phyloP scores from a whole-genome alignment of 2,888 invertebrate genomes.

The Trichogramma dendrolimi region DNA sequence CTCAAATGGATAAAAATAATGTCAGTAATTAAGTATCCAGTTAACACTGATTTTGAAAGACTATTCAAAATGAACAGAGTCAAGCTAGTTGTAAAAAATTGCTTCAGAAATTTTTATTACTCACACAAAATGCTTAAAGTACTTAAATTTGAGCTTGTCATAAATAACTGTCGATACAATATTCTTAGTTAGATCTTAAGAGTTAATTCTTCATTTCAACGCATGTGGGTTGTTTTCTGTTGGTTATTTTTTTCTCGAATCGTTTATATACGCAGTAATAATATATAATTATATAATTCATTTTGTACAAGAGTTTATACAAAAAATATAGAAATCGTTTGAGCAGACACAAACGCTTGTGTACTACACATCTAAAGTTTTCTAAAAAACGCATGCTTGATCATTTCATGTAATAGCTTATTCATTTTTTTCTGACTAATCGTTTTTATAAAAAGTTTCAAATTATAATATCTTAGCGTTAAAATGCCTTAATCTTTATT shows the following conservation, averaged over 20 bases:
- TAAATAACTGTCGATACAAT: slow-evolving; percentile 20
- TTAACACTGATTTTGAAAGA: neutral
- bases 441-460: slow-evolving; percentile 50
- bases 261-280: slow-evolving; percentile 25
- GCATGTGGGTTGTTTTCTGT: slow-evolving; percentile 13
- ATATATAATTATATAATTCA: slow-evolving; percentile 31
- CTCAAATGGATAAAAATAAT: slow-evolving; percentile 21
- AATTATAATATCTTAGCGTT: slow-evolving; percentile 47
- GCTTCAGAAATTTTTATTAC: slow-evolving; percentile 35
- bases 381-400: slow-evolving; percentile 30
- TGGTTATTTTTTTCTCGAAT: slow-evolving; percentile 20
- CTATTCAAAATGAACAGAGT: slow-evolving; percentile 13
- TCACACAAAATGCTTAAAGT: slow-evolving; percentile 30
- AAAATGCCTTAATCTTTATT: slow-evolving; percentile 50
- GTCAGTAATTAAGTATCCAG: neutral
- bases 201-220: slow-evolving; percentile 24
- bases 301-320: slow-evolving; percentile 32
- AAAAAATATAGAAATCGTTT: slow-evolving; percentile 31
- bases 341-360: slow-evolving; percentile 19
- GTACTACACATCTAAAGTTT: slow-evolving; percentile 20
- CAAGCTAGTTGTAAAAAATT: slow-evolving; percentile 31
- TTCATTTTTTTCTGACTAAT: slow-evolving; percentile 30
- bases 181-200: slow-evolving; percentile 17
- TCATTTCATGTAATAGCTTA: slow-evolving; percentile 23
- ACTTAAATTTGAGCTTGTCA: slow-evolving; percentile 27